Evolutionary conservation across 1,140 invertebrate genomes (phyloP).

Genomic region (Neodiprion pinetum): DNA sequence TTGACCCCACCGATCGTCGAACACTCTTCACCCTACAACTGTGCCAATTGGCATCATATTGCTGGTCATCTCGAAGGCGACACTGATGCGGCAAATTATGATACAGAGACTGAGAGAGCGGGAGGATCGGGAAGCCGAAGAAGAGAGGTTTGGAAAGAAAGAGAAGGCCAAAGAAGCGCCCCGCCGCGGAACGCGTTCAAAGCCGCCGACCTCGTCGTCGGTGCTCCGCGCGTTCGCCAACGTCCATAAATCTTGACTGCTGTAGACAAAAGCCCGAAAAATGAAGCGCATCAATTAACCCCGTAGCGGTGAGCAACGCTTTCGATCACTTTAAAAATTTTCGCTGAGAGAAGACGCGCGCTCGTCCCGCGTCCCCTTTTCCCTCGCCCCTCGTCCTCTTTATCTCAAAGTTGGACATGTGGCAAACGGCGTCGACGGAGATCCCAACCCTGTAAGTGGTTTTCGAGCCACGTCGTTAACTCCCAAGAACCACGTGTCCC

Average conservation of each 20-base stretch:
- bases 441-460: slow-evolving; percentile 34
- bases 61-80: not conserved
- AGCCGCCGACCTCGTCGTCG: slow-evolving; percentile 39
- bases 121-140: slow-evolving; percentile 12
- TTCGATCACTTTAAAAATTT: slow-evolving; percentile 12
- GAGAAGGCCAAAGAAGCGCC: slow-evolving; percentile 33
- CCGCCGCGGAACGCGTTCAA: slow-evolving; percentile 46
- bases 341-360: not conserved
- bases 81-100: not conserved
- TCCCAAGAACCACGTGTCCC: slow-evolving; percentile 40
- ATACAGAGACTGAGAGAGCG: not conserved
- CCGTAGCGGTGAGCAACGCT: slow-evolving; percentile 8
- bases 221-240: slow-evolving; percentile 24
- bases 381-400: not conserved
- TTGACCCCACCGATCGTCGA: too few species aligned
- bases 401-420: slow-evolving; percentile 28
- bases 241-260: slow-evolving; percentile 41
- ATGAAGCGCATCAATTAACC: slow-evolving; percentile 48
- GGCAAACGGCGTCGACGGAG: slow-evolving; percentile 33
- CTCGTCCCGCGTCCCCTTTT: not conserved
- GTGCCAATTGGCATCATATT: not conserved
- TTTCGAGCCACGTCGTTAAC: not conserved
- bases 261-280: slow-evolving; percentile 48
- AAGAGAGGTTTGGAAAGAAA: slow-evolving; percentile 17
- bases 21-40: not conserved